These are phyloP conservation scores for Ophiodon elongatus DNA, from an alignment of 2,113 vertebrate species.

Conservation along the genomic window DNA sequence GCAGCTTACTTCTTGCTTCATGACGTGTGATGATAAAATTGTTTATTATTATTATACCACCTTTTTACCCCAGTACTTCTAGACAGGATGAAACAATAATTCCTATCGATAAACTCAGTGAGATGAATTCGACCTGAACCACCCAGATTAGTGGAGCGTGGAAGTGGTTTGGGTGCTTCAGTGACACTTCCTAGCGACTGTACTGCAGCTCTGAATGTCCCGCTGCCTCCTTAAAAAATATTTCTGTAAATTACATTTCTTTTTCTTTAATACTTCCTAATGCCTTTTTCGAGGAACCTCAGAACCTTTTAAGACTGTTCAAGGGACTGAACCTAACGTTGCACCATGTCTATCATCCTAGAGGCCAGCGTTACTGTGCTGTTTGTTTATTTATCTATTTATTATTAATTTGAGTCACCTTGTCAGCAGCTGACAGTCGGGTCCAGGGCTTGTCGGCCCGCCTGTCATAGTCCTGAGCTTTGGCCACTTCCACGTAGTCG, in stretches of 20 bases:
- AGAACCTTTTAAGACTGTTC: not conserved
- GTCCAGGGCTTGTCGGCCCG: slow-evolving; percentile 98
- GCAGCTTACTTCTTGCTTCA: not conserved
- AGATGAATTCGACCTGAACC: not conserved
- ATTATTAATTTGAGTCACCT: slow-evolving; percentile 89
- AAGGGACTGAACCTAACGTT: not conserved
- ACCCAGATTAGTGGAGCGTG: not conserved
- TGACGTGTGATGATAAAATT: not conserved
- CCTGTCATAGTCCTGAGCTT: slow-evolving; percentile 98
- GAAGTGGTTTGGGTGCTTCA: no score
- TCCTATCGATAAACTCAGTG: not conserved
- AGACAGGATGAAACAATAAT: not conserved
- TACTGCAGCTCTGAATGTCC: no score
- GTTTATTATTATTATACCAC: not conserved
- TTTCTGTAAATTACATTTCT: no score
- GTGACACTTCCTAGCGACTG: no score
- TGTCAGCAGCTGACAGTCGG: slow-evolving; percentile 95
- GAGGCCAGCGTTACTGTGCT: not conserved
- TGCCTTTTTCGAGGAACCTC: not conserved
- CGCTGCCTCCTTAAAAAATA: no score
- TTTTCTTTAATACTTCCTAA: not conserved
- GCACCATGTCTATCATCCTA: not conserved
- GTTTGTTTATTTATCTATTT: no score
- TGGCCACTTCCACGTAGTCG: slow-evolving; percentile 98
- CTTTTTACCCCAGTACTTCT: not conserved